Conservation (phyloP, 2,113 vertebrate species). For the Rattus norvegicus region DNA sequence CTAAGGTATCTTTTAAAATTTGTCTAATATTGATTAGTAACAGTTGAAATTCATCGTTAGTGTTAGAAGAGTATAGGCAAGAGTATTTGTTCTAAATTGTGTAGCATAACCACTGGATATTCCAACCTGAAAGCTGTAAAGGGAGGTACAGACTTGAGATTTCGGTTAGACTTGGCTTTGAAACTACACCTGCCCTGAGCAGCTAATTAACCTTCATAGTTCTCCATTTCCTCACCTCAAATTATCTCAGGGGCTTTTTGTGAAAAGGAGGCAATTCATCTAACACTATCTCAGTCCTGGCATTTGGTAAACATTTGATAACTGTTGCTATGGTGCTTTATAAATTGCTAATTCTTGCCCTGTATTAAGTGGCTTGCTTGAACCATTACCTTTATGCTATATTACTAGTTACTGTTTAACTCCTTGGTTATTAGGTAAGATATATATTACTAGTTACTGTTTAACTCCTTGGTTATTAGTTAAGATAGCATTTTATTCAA, state of each 20-base stretch:
- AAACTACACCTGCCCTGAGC: not conserved
- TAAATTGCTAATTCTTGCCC: not conserved
- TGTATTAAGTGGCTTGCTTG: conserved; percentile 37
- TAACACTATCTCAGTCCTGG: conserved; percentile 5
- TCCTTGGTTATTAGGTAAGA: not conserved
- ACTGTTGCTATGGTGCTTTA: conserved; percentile 25
- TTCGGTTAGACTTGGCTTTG: conserved; percentile 21
- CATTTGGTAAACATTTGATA: conserved; percentile 22
- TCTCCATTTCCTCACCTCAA: conserved; percentile 5
- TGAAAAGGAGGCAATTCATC: conserved; percentile 50
- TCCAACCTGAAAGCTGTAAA: conserved; percentile 4
- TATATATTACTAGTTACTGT: not conserved
- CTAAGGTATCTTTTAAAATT: not conserved
- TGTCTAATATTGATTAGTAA: conserved; percentile 2
- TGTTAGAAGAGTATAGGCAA: not conserved
- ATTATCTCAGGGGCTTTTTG: conserved; percentile 8
- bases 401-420: conserved; percentile 41
- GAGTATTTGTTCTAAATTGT: conserved; percentile 48
- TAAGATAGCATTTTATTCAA: conserved; percentile 49
- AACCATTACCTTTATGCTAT: not conserved
- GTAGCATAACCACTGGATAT: not conserved
- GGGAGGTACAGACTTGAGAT: conserved; percentile 5
- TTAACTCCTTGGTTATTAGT: conserved; percentile 37
- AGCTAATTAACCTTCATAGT: conserved; percentile 19
- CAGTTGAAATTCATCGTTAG: conserved; percentile 31